Percentiles rank a stretch among this genome's conserved stretches.
These are phyloP conservation scores for Gonioctena quinquepunctata DNA, from an alignment of 1,140 invertebrate species.

Conservation along the genomic window DNA sequence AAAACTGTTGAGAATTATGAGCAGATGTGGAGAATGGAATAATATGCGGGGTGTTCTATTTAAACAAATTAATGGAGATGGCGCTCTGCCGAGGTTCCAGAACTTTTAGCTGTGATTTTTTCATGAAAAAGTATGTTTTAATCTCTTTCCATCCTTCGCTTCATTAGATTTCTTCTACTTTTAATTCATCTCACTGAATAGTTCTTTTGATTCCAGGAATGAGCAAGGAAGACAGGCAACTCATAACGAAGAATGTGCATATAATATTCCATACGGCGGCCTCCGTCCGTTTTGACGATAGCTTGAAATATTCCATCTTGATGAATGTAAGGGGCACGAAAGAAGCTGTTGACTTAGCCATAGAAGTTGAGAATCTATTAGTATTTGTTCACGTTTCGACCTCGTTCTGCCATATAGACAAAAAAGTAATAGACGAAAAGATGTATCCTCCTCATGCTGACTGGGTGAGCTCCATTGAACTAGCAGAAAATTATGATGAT, in stretches of 20 bases:
- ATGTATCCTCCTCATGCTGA: slow-evolving; percentile 83
- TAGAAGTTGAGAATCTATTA: slow-evolving; percentile 64
- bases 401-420: slow-evolving; percentile 76
- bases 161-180: no score
- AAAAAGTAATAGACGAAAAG: slow-evolving; percentile 60
- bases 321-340: slow-evolving; percentile 62
- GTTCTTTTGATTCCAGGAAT: slow-evolving; percentile 35
- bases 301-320: slow-evolving; percentile 64
- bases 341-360: slow-evolving; percentile 60
- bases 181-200: no score
- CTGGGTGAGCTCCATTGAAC: slow-evolving; percentile 81
- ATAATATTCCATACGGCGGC: slow-evolving; percentile 93
- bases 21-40: no score
- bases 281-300: slow-evolving; percentile 84
- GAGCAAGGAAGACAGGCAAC: slow-evolving; percentile 56
- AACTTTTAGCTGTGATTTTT: no score
- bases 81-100: no score
- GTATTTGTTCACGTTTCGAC: slow-evolving; percentile 80
- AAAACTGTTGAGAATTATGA: no score
- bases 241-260: slow-evolving; percentile 71
- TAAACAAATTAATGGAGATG: no score
- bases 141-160: no score
- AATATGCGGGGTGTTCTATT: no score
- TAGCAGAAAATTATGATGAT: slow-evolving; percentile 78
- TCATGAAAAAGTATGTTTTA: no score